Evolutionary conservation across 2,888 invertebrate species (phyloP).

Genomic region (Chromoteleia sp.): DNA sequence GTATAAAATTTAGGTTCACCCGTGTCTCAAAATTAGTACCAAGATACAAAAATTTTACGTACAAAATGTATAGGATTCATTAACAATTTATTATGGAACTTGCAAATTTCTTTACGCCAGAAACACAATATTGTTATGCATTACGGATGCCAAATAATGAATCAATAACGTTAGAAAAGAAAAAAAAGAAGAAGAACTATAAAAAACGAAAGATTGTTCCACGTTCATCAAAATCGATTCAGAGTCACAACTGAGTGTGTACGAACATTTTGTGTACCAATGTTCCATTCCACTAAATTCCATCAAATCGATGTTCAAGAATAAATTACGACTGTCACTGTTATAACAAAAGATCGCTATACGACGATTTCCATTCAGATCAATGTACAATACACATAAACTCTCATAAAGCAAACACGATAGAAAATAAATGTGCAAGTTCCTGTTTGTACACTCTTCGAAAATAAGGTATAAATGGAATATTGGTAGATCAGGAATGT

Average conservation of each 20-base stretch:
- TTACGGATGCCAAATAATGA: background rate
- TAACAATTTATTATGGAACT: background rate
- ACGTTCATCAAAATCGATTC: conserved; percentile 9
- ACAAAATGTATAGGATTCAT: background rate
- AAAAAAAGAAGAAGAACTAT: no score
- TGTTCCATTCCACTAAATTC: conserved; percentile 5
- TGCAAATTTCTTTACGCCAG: background rate
- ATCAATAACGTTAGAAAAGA: background rate
- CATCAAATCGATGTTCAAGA: conserved; percentile 18
- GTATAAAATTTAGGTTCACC: conserved; percentile 24
- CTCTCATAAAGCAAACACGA: conserved; percentile 13
- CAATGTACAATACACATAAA: conserved; percentile 30
- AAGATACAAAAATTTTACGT: background rate
- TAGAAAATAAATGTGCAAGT: conserved; percentile 42
- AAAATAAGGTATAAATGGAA: conserved; percentile 19
- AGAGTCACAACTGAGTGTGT: conserved; percentile 7
- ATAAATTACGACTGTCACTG: conserved; percentile 31
- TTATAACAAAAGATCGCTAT: conserved; percentile 30
- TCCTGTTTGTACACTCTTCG: conserved; percentile 13
- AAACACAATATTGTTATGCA: background rate
- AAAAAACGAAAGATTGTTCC: no score
- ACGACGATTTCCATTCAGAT: conserved; percentile 36
- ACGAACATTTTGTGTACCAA: conserved; percentile 18
- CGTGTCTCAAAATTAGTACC: background rate
- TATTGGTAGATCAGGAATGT: conserved; percentile 27